Base-by-base conservation (phyloP, 1,140 invertebrate species). In the Drosophila littoralis region DNA sequence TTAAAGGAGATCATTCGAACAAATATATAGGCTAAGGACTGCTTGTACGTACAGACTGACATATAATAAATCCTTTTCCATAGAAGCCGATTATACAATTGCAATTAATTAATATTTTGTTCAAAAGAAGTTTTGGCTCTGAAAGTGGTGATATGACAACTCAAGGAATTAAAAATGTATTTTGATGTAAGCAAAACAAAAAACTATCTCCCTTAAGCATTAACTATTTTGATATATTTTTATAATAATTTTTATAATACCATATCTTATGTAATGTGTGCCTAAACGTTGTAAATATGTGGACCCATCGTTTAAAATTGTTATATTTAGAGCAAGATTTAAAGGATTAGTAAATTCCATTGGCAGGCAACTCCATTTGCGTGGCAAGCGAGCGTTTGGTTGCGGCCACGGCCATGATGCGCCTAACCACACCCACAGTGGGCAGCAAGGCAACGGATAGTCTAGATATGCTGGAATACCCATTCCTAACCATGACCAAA, bases 401-500 rank as follows among this genome's bases (percentile, higher is more conserved):
- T 51, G 91, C 89, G 40, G 91, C 91, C 45, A 92, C 91, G 7
- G 90, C 91, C 0, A 81, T 92, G 84, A 92, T 92, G 91, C 91
- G 91, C 42, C 93, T 71, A 92, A 95, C 73, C 90, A 95, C 64
- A 45, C 75, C 90, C 10, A 15, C 77, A 6, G 82, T 85, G 13
- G 69, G 82, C 28, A 59, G 48, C 43, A 89, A 89, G n/a, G 92
- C 94, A 52, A 94, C 95, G 75, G 95, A 96, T 60, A 94, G 94
- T 54, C 92, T 96, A 74, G 96, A 97, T 79, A 96, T 97, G 94
- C 92, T 98, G 79, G 98, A 99, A 92, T 99, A 98, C 93, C 98
- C 98, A 0, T 99, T 99, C 90, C 94, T 99, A 12, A 99, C 98
- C 0, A 96, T 99, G 95, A 95, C 96, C 2, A 96, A 96, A 78